Conservation (phyloP, 2,888 invertebrate species). For the Himalopsyche kuldschensis region DNA sequence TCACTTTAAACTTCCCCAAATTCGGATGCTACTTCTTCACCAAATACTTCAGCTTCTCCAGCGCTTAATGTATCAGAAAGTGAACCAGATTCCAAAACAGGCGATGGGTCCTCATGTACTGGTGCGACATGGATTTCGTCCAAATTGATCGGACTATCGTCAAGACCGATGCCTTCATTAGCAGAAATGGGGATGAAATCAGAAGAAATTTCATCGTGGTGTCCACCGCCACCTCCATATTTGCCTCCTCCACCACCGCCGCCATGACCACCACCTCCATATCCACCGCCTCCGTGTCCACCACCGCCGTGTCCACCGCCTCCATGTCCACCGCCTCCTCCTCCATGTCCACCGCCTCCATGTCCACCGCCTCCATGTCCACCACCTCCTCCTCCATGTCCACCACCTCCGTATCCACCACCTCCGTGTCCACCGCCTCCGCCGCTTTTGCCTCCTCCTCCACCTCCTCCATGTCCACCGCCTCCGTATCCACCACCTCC, state of each 20-base stretch:
- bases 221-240: background rate
- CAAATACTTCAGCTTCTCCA: background rate
- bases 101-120: background rate
- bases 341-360: no score
- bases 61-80: background rate
- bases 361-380: no score
- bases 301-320: background rate
- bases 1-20: background rate
- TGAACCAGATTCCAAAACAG: background rate
- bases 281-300: background rate
- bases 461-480: no score
- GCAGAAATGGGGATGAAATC: background rate
- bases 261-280: slow-evolving; percentile 17
- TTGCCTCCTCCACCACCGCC: background rate
- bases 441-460: no score
- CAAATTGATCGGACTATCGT: background rate
- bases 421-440: slow-evolving; percentile 10
- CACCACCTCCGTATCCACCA: background rate
- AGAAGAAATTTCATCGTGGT: background rate
- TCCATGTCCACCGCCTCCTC: slow-evolving; percentile 6
- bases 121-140: background rate
- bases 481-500: no score
- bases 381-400: slow-evolving; percentile 6
- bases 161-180: background rate
- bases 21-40: background rate